phyloP scores from a whole-genome alignment of 2,888 invertebrate genomes.

The Opisthograptis luteolata region DNA sequence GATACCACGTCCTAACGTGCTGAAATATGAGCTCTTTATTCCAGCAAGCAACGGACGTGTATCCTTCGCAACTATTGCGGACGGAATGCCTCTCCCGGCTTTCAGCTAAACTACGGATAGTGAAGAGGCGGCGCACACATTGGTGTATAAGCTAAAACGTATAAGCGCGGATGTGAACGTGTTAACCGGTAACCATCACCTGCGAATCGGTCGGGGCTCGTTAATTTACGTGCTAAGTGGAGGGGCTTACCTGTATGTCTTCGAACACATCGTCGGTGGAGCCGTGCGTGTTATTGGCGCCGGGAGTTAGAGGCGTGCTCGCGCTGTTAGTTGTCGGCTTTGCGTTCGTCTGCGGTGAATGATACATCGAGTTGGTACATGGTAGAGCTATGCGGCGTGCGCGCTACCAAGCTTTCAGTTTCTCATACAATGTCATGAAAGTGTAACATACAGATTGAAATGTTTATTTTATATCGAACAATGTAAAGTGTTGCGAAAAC shows the following conservation, averaged over 20 bases:
- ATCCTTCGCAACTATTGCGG: constrained; percentile 48
- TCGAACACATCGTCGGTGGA: constrained; percentile 80
- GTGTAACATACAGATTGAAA: not conserved
- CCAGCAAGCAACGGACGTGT: constrained; percentile 59
- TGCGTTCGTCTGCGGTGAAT: constrained; percentile 62
- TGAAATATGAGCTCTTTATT: constrained; percentile 81
- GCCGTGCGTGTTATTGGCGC: constrained; percentile 71
- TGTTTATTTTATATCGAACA: not conserved
- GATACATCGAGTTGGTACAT: constrained; percentile 36
- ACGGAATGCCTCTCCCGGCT: constrained; percentile 46
- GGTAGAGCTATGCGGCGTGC: constrained; percentile 21
- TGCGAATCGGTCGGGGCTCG: constrained; percentile 48
- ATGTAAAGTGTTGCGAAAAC: not conserved
- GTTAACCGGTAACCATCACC: constrained; percentile 79
- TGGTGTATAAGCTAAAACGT: constrained; percentile 60
- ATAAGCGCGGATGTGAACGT: constrained; percentile 79
- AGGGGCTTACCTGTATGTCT: constrained; percentile 71
- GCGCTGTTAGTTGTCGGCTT: constrained; percentile 76
- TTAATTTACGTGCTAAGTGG: constrained; percentile 35
- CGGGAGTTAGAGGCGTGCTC: constrained; percentile 74
- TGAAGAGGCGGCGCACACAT: constrained; percentile 53
- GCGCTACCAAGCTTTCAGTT: constrained; percentile 23
- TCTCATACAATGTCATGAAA: not conserved
- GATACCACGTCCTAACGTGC: constrained; percentile 59
- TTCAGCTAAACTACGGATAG: constrained; percentile 50